These are phyloP conservation scores for Rhadina sibilatrix DNA, from an alignment of 2,113 vertebrate genomes.

Conservation along the genomic window DNA sequence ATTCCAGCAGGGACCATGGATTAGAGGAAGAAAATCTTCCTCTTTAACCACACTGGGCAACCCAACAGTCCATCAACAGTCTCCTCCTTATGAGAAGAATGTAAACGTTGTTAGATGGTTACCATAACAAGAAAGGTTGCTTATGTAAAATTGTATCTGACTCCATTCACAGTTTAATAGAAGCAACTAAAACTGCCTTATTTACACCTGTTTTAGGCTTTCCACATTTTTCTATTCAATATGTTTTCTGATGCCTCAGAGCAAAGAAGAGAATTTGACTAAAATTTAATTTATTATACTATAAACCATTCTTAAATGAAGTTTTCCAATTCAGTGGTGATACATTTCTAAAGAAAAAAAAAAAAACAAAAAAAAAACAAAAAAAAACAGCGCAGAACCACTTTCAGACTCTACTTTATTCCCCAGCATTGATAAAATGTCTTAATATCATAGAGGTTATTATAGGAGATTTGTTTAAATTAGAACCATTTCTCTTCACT, in stretches of 20 bases:
- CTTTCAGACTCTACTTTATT: not conserved
- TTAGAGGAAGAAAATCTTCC: too few relatives aligned
- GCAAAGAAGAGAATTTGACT: not conserved
- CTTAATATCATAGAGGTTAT: not conserved
- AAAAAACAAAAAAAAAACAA: too few relatives aligned
- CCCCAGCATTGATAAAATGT: slow-evolving; percentile 8
- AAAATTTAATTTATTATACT: not conserved
- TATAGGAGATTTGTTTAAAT: slow-evolving; percentile 26
- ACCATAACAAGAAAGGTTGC: too few relatives aligned
- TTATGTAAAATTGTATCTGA: too few relatives aligned
- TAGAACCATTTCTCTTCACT: not conserved
- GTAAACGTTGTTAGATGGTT: too few relatives aligned
- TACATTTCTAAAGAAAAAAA: not conserved
- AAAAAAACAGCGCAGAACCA: not conserved
- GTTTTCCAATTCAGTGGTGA: not conserved
- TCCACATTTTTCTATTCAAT: not conserved
- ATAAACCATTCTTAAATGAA: not conserved
- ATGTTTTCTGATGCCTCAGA: not conserved
- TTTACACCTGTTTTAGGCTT: not conserved
- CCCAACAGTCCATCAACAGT: too few relatives aligned
- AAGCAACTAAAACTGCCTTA: not conserved
- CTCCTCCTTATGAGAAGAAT: too few relatives aligned
- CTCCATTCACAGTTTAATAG: not conserved
- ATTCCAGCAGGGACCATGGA: too few relatives aligned
- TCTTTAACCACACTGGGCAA: too few relatives aligned